Evolutionary conservation across 1,140 invertebrate genomes (phyloP).

Genomic region (Hycleus phaleratus): DNA sequence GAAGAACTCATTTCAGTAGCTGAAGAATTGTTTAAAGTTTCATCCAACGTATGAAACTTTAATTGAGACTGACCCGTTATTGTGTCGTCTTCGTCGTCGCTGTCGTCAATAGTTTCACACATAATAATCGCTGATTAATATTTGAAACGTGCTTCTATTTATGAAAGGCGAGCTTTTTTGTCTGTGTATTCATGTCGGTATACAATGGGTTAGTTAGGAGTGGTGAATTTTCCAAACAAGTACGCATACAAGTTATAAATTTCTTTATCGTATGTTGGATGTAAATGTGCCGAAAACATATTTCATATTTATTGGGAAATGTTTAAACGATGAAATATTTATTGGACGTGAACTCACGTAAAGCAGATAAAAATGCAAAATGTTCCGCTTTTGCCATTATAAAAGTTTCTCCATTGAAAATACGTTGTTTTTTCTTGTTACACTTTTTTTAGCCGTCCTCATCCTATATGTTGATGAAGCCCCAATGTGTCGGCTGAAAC

Average conservation of each 20-base stretch:
- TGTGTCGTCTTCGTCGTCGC: too few relatives aligned
- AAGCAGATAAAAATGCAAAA: slow-evolving; percentile 15
- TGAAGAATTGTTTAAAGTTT: slow-evolving; percentile 4
- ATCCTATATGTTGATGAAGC: too few relatives aligned
- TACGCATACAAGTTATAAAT: slow-evolving; percentile 5
- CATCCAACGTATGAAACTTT: background rate
- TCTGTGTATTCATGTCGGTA: background rate
- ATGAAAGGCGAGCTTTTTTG: background rate
- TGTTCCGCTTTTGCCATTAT: slow-evolving; percentile 9
- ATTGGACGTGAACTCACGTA: slow-evolving; percentile 14
- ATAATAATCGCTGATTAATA: too few relatives aligned
- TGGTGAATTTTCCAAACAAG: too few relatives aligned
- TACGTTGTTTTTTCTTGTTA: slow-evolving; percentile 8
- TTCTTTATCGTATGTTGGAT: slow-evolving; percentile 1
- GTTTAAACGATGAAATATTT: slow-evolving; percentile 16
- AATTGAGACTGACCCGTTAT: slow-evolving; percentile 6
- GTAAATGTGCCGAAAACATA: slow-evolving; percentile 12
- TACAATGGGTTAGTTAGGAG: too few relatives aligned
- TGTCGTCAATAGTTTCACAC: too few relatives aligned
- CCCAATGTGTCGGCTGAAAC: too few relatives aligned
- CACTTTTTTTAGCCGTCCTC: too few relatives aligned
- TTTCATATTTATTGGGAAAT: slow-evolving; percentile 13
- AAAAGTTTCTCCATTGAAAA: slow-evolving; percentile 15
- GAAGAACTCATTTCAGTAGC: too few relatives aligned
- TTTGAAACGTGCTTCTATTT: too few relatives aligned